Base-by-base conservation (phyloP, 2,888 invertebrate genomes). In the Lasioglossum lativentre region DNA sequence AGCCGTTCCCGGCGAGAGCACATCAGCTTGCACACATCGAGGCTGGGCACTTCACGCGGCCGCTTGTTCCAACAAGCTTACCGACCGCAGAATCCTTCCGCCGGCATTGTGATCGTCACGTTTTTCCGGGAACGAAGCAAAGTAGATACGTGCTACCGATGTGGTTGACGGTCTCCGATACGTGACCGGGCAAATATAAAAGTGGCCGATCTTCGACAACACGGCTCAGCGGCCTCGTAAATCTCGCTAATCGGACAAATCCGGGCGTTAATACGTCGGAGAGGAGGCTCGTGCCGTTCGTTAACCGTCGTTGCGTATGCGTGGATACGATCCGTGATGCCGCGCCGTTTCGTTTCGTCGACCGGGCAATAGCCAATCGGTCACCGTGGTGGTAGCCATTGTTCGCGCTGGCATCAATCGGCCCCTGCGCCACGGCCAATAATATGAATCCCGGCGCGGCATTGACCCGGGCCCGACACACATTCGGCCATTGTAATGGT, bases 171-270 rank as follows among this genome's bases (percentile, higher is more conserved):
- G 70, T 40, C 83, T 63, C 63, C 66, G 81, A 79, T 89, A 90
- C 93, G 93, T 92, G 91, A 93, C 89, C 84, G 79, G 78, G 71
- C 79, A 87, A 88, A 90, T 89, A 75, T 82, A 86, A 86, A 86
- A 88, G 87, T 91, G 85, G 83, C 81, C 80, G 82, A 82, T 75
- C 86, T 77, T 14, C 38, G 40, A 12, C 45, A 75, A 63, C 8
- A 30, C 16, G 16, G 30, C 16, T 30, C 30, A 1, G 73, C 79
- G 72, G 73, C 66, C 79, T 83, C 89, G 85, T 92, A 93, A 93
- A 93, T 93, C 92, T 90, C 86, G 45, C 80, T 91, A 91, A 93
- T 93, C 91, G 89, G 90, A 90, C 89, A 89, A 91, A 93, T 92
- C 92, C 91, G 81, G 80, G 70, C 75, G 89, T 89, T 92, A 90